Evolutionary conservation across 1,140 invertebrate species (phyloP).

Genomic region (Sinonovacula constricta): DNA sequence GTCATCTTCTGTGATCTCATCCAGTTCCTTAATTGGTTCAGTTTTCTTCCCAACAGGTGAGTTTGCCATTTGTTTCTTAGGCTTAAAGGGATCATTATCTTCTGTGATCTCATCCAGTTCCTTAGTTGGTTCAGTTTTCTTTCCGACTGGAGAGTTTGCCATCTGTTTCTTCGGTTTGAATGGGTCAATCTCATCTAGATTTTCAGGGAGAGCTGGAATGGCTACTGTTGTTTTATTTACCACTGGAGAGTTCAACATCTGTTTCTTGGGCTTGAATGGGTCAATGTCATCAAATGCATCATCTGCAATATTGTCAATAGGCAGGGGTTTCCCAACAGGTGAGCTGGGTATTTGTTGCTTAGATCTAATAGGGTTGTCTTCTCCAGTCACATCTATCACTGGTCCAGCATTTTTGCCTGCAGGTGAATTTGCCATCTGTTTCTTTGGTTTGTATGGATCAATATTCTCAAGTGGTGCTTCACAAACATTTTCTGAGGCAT

Average conservation of each 20-base stretch:
- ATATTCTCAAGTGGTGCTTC: neutral
- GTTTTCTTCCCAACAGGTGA: no score
- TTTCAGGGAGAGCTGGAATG: no score
- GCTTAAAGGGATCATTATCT: neutral
- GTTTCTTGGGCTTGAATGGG: slow-evolving; percentile 44
- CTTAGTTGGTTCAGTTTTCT: no score
- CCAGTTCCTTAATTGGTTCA: no score
- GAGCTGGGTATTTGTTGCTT: slow-evolving; percentile 24
- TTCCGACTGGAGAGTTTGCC: neutral
- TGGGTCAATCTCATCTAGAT: neutral
- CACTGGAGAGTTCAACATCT: slow-evolving; percentile 28
- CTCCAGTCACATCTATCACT: neutral
- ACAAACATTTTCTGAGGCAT: neutral
- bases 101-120: neutral
- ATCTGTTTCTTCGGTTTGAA: neutral
- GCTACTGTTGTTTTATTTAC: no score
- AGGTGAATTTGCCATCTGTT: slow-evolving; percentile 20
- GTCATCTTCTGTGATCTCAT: neutral
- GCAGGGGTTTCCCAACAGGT: neutral
- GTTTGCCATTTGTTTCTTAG: neutral
- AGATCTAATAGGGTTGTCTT: slow-evolving; percentile 31
- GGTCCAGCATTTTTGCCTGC: neutral
- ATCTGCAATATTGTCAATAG: neutral
- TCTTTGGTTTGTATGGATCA: slow-evolving; percentile 27
- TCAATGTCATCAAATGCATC: neutral